These are phyloP conservation scores for Chelidonichthys spinosus DNA, from an alignment of 2,797 vertebrate species.

Conservation along the genomic window DNA sequence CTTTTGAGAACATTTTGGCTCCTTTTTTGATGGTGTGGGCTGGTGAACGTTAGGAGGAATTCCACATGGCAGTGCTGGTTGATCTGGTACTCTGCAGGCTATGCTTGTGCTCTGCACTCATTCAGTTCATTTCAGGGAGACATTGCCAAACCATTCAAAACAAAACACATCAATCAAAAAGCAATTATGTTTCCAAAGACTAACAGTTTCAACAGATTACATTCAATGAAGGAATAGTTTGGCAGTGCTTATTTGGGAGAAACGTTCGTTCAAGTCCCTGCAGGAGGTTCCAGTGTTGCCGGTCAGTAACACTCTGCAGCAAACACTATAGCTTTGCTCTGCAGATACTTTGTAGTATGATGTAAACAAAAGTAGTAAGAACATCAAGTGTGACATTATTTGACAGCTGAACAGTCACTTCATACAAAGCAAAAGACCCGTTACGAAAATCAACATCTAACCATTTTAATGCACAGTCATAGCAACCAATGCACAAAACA, in stretches of 20 bases:
- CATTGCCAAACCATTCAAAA: slow-evolving; percentile 69
- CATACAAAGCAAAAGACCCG: slow-evolving; percentile 69
- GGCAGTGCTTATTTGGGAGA: slow-evolving; percentile 61
- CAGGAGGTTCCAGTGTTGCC: slow-evolving; percentile 49
- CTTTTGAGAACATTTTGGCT: slow-evolving; percentile 26
- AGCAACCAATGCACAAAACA: slow-evolving; percentile 75
- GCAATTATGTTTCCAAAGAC: slow-evolving; percentile 24
- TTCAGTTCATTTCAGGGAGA: slow-evolving; percentile 58
- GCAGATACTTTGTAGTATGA: slow-evolving; percentile 21
- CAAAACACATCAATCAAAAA: slow-evolving; percentile 41
- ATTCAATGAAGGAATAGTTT: slow-evolving; percentile 60
- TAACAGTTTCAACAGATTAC: slow-evolving; percentile 35
- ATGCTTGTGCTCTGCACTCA: slow-evolving; percentile 23
- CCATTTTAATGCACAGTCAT: slow-evolving; percentile 82
- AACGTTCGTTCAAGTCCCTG: slow-evolving; percentile 59
- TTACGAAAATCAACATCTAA: slow-evolving; percentile 72
- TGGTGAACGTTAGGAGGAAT: slow-evolving; percentile 4
- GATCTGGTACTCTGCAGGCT: slow-evolving; percentile 33
- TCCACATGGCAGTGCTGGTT: slow-evolving; percentile 45
- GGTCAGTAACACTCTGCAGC: slow-evolving; percentile 25
- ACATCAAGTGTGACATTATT: slow-evolving; percentile 38
- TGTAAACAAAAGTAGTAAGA: slow-evolving; percentile 37
- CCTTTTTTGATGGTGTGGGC: slow-evolving; percentile 31
- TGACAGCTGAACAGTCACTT: slow-evolving; percentile 43
- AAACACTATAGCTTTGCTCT: slow-evolving; percentile 21